A percentile compares a stretch with the other conserved stretches of the same genome.
phyloP scores from a whole-genome alignment of 2,113 vertebrate genomes.

The Ia io region DNA sequence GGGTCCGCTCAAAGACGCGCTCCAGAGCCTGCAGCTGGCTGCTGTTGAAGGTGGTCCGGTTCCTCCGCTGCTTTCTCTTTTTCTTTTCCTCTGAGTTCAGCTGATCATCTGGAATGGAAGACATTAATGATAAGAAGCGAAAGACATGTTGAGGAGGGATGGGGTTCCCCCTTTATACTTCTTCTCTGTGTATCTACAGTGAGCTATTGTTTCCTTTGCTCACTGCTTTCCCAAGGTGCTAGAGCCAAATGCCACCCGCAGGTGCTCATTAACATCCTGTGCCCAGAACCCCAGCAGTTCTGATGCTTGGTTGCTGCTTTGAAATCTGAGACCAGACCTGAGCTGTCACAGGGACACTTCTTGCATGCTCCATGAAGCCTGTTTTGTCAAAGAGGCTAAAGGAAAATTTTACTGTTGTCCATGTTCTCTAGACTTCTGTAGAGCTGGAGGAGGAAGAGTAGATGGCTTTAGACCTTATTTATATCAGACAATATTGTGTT shows the following conservation, averaged over 20 bases:
- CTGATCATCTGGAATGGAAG: conserved; percentile 89
- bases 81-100: conserved; percentile 98
- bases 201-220: not conserved
- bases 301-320: not conserved
- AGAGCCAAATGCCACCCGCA: not conserved
- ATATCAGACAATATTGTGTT: not conserved
- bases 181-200: not conserved
- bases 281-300: not conserved
- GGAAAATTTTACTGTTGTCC: not conserved
- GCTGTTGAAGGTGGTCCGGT: conserved; percentile 98
- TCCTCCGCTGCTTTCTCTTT: conserved; percentile 96
- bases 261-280: accelerated
- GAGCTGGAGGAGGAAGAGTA: not conserved
- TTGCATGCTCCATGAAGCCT: not conserved
- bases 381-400: not conserved
- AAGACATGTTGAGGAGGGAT: not conserved
- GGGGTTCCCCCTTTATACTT: too few species aligned
- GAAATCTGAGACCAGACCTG: not conserved
- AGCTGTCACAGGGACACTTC: not conserved
- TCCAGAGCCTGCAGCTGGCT: conserved; percentile 97
- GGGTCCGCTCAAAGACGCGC: conserved; percentile 96
- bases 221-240: not conserved
- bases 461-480: not conserved
- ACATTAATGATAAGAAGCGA: not conserved
- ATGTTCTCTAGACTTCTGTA: not conserved